Evolutionary conservation across 2,113 vertebrate species (phyloP).

Genomic region (Daphoenositta chrysoptera): DNA sequence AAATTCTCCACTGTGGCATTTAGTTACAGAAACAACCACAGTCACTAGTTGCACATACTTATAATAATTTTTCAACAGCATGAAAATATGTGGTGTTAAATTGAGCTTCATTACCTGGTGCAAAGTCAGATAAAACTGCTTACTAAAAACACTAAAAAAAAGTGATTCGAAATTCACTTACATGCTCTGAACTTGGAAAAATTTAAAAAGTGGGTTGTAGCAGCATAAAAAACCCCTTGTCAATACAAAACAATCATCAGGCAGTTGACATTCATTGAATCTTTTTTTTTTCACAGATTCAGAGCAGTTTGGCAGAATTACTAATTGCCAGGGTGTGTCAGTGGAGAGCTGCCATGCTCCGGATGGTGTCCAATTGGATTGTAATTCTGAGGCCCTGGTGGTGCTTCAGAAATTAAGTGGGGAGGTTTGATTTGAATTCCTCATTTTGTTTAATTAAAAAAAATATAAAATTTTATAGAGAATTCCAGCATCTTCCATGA

Average conservation of each 20-base stretch:
- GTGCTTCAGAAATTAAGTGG: not conserved
- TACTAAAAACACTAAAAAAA: not conserved
- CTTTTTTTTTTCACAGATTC: not conserved
- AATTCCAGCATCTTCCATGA: not conserved
- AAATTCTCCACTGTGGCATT: not conserved
- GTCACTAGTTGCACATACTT: not conserved
- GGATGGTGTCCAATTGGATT: not conserved
- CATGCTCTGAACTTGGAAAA: not conserved
- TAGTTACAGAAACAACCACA: not conserved
- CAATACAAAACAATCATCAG: not conserved
- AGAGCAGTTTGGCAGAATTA: not conserved
- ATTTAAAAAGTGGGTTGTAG: not conserved
- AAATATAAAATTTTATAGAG: not conserved
- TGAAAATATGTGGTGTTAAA: not conserved
- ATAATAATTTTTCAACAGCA: not conserved
- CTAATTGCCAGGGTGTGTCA: not conserved
- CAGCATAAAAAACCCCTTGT: not conserved
- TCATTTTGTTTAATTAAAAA: fast-evolving
- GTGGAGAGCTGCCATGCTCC: not conserved
- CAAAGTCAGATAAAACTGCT: not conserved
- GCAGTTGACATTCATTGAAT: not conserved
- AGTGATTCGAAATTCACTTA: not conserved
- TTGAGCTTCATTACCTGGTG: not conserved
- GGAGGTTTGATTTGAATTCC: not conserved
- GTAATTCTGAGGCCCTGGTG: not conserved